These are phyloP conservation scores for Rhodeus uyekii DNA, from an alignment of 2,797 vertebrate species.

Conservation along the genomic window DNA sequence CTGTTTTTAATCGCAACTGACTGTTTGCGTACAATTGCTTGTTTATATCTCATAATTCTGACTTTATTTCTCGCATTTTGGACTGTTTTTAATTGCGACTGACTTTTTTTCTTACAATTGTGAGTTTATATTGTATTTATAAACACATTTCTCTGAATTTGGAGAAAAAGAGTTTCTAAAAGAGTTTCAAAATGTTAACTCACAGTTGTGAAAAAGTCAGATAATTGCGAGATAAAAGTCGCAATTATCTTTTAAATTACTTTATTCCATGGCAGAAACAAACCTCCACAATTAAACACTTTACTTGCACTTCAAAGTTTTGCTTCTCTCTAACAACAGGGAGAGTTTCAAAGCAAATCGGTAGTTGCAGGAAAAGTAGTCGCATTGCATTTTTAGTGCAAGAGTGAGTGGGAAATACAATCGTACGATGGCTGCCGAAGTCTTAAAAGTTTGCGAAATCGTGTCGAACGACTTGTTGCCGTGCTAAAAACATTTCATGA, in stretches of 20 bases:
- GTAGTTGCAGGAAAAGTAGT: conserved; percentile 35
- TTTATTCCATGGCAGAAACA: background rate
- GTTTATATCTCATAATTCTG: too few species aligned
- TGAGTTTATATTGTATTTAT: too few species aligned
- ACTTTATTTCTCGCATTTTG: too few species aligned
- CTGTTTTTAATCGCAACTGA: too few species aligned
- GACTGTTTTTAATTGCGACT: too few species aligned
- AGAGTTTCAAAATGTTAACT: too few species aligned
- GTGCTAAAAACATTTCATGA: conserved; percentile 22
- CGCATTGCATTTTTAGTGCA: conserved; percentile 27
- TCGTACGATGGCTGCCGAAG: background rate
- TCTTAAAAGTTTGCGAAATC: background rate
- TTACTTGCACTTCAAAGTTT: background rate
- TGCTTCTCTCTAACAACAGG: background rate
- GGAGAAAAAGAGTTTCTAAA: too few species aligned
- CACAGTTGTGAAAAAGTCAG: too few species aligned
- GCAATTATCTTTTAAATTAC: background rate
- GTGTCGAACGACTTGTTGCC: background rate
- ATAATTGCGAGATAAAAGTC: too few species aligned
- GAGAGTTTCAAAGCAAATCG: background rate
- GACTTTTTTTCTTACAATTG: too few species aligned
- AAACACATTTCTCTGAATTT: too few species aligned
- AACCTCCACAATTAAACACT: background rate
- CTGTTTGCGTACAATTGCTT: too few species aligned
- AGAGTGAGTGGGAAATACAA: conserved; percentile 12